Evolutionary conservation across 2,888 invertebrate genomes (phyloP).

Genomic region (Lottia scabra): DNA sequence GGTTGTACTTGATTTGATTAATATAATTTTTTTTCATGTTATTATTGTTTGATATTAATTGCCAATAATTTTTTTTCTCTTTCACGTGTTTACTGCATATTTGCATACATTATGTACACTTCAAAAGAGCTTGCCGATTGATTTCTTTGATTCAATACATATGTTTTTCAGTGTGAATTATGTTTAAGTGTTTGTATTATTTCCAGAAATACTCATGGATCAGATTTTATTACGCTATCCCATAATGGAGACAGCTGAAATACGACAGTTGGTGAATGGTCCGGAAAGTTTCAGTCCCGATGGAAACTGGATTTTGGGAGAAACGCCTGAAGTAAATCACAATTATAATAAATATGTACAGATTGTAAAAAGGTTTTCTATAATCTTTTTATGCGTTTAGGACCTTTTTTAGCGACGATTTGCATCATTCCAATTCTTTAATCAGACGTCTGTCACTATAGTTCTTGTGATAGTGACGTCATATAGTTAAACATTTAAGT

Average conservation of each 20-base stretch:
- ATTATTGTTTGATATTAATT: neutral
- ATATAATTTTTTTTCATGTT: neutral
- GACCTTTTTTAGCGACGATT: neutral
- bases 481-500: no score
- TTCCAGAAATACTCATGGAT: slow-evolving; percentile 81
- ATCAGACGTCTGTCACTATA: no score
- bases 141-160: no score
- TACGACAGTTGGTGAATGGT: slow-evolving; percentile 87
- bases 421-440: neutral
- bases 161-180: no score
- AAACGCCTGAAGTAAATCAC: slow-evolving; percentile 84
- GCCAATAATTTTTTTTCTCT: no score
- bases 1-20: neutral
- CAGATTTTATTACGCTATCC: slow-evolving; percentile 88
- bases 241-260: slow-evolving; percentile 78
- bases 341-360: no score
- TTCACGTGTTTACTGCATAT: no score
- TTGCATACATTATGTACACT: no score
- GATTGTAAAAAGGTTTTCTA: neutral
- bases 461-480: no score
- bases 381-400: no score
- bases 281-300: slow-evolving; percentile 97
- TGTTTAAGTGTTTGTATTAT: no score
- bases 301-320: slow-evolving; percentile 94
- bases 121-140: no score